Evolutionary conservation across 2,888 invertebrate genomes (phyloP).

Genomic region (Cenopis cana): DNA sequence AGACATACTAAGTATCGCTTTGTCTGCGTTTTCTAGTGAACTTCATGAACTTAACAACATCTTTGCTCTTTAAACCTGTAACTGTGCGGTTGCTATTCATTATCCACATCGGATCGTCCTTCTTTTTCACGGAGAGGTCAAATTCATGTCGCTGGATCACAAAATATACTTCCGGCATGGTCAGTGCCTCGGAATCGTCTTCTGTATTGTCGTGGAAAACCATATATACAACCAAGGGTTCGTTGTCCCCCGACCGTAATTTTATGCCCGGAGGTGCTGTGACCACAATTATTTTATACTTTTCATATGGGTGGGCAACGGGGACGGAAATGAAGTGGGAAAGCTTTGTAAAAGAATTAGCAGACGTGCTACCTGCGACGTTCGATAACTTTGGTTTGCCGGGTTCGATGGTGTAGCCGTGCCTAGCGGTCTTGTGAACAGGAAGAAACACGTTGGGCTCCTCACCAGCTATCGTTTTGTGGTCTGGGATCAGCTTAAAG

Average conservation of each 20-base stretch:
- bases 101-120: conserved; percentile 64
- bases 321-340: conserved; percentile 64
- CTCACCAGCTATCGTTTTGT: no score
- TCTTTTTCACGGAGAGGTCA: conserved; percentile 50
- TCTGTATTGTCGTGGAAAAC: conserved; percentile 64
- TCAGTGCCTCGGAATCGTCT: conserved; percentile 49
- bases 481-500: background rate
- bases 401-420: background rate
- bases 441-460: background rate
- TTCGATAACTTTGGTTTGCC: conserved; percentile 10
- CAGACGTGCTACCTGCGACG: background rate
- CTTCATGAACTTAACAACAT: conserved; percentile 65
- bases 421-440: background rate
- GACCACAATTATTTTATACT: conserved; percentile 73
- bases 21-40: conserved; percentile 67
- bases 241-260: conserved; percentile 54
- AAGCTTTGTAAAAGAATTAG: conserved; percentile 16
- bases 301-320: conserved; percentile 58
- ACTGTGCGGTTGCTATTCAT: conserved; percentile 73
- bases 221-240: conserved; percentile 65
- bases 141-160: conserved; percentile 56
- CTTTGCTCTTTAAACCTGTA: conserved; percentile 70
- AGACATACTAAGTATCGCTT: no score
- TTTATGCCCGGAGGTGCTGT: conserved; percentile 67
- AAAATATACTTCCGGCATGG: conserved; percentile 70